Evolutionary conservation across 2,113 vertebrate genomes (phyloP).

Genomic region (Archilochus colubris): DNA sequence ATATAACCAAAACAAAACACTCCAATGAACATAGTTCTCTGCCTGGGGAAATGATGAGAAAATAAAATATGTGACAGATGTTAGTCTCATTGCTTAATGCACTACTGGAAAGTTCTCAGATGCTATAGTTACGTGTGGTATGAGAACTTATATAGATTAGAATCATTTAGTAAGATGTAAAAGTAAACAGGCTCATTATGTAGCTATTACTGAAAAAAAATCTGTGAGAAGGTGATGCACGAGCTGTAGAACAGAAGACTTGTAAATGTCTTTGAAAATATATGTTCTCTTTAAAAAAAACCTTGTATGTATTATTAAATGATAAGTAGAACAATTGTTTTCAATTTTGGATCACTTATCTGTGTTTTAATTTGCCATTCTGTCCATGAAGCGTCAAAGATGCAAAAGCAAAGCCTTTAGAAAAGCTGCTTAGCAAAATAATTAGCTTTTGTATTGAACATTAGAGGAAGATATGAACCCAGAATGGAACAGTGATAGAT

Average conservation of each 20-base stretch:
- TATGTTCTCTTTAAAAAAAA: slow-evolving; percentile 20
- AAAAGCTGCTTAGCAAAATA: slow-evolving; percentile 35
- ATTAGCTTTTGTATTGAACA: slow-evolving; percentile 45
- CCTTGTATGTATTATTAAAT: slow-evolving; percentile 28
- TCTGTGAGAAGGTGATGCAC: not conserved
- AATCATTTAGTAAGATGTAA: not conserved
- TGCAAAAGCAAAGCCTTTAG: slow-evolving; percentile 21
- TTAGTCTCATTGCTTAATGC: slow-evolving; percentile 24
- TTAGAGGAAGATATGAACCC: slow-evolving; percentile 23
- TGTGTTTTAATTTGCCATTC: slow-evolving; percentile 55
- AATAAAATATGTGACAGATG: slow-evolving; percentile 28
- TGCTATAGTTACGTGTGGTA: not conserved
- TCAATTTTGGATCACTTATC: slow-evolving; percentile 35
- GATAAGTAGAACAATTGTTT: slow-evolving; percentile 25
- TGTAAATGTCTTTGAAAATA: slow-evolving; percentile 39
- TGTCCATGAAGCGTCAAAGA: slow-evolving; percentile 44
- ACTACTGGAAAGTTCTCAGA: not conserved
- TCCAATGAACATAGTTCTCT: not conserved
- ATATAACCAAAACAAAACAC: slow-evolving; percentile 3
- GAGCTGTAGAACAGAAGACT: not conserved
- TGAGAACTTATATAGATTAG: slow-evolving; percentile 10
- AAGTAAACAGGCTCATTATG: not conserved
- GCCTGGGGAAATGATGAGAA: not conserved
- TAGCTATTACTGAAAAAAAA: not conserved
- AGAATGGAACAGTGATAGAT: slow-evolving; percentile 41